Percentiles rank a stretch among this genome's conserved stretches.
Evolutionary conservation across 2,797 vertebrate species (phyloP).

Genomic region (Champsocephalus esox): DNA sequence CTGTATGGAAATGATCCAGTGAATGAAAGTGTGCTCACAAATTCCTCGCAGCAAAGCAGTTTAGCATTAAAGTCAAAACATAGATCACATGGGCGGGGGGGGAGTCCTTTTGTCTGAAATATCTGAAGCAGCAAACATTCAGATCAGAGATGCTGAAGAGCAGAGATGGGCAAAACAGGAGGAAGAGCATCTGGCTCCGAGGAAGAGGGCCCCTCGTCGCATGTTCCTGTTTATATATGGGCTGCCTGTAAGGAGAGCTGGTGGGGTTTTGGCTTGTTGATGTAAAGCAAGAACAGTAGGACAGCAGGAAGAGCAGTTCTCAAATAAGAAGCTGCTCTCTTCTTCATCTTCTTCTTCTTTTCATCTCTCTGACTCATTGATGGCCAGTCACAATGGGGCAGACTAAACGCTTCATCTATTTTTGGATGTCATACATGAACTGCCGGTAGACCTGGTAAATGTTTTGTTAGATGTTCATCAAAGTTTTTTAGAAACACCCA

Average conservation of each 20-base stretch:
- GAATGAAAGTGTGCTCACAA: not conserved
- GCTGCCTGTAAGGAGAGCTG: conserved; percentile 20
- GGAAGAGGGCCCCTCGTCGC: conserved; percentile 45
- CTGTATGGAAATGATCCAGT: not conserved
- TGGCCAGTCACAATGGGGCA: not conserved
- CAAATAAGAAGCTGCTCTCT: conserved; percentile 24
- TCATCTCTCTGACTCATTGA: conserved; percentile 23
- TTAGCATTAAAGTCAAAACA: conserved; percentile 28
- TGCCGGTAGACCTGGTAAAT: not conserved
- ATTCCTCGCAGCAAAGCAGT: conserved; percentile 22
- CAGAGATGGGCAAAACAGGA: conserved; percentile 25
- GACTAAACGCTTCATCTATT: not conserved
- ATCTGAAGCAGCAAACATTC: conserved; percentile 41
- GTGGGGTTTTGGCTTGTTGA: conserved; percentile 41
- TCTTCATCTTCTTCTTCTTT: conserved; percentile 36
- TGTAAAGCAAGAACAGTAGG: conserved; percentile 56
- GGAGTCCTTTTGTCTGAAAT: conserved; percentile 54
- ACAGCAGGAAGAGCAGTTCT: conserved; percentile 36
- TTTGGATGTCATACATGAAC: not conserved
- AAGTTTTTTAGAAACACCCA: not conserved
- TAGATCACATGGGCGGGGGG: conserved; percentile 1
- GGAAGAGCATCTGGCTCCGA: conserved; percentile 58
- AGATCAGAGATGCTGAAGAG: conserved; percentile 44
- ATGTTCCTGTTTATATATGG: conserved; percentile 74
- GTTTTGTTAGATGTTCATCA: not conserved